These are phyloP conservation scores for Diglossa cyanea DNA, from an alignment of 2,797 vertebrate genomes.

Conservation along the genomic window DNA sequence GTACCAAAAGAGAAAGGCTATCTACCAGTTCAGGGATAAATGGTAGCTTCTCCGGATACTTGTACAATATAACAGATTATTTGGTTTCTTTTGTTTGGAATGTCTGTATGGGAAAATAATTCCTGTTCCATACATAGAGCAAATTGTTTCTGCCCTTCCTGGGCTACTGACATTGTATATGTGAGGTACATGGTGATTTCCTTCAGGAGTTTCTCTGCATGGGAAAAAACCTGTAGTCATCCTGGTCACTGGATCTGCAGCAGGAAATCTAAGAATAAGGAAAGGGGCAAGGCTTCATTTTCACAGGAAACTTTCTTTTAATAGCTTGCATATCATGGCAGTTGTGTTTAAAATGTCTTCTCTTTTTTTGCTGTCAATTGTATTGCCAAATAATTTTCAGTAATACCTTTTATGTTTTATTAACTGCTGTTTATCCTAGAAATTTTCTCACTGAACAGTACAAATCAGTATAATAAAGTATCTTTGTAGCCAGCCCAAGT, in stretches of 20 bases:
- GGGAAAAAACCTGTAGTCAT: neutral
- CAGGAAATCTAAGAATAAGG: neutral
- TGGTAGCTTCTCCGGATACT: neutral
- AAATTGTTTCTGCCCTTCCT: neutral
- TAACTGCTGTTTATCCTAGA: conserved; percentile 4
- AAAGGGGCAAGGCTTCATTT: neutral
- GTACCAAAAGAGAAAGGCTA: neutral
- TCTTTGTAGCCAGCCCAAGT: neutral
- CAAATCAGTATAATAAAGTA: neutral
- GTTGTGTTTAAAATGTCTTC: neutral
- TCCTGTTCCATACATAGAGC: neutral
- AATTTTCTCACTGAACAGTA: neutral
- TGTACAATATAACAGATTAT: neutral
- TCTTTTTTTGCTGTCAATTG: neutral
- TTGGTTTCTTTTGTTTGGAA: neutral
- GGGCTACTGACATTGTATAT: neutral
- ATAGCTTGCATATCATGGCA: neutral
- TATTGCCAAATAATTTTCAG: neutral
- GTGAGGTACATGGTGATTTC: neutral
- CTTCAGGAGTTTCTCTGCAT: neutral
- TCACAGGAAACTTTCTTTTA: neutral
- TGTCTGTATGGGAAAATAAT: neutral
- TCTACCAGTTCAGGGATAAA: neutral
- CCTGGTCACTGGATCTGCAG: neutral
- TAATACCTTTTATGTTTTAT: neutral